Evolutionary conservation across 2,113 vertebrate genomes (phyloP).

Genomic region (Larimichthys crocea): DNA sequence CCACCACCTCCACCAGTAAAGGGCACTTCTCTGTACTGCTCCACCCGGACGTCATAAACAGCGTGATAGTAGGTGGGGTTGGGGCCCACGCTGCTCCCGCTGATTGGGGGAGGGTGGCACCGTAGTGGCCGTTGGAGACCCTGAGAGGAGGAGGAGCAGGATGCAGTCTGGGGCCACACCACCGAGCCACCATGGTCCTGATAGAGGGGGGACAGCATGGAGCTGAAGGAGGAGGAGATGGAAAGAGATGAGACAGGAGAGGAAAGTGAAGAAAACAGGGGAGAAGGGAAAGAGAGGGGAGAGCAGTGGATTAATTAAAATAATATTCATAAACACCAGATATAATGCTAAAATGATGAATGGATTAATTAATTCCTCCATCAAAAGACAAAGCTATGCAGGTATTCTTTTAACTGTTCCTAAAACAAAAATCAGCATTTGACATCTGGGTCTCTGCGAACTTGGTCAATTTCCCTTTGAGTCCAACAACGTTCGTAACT

Average conservation of each 20-base stretch:
- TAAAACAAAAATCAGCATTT: too few species aligned
- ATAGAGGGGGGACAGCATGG: constrained; percentile 78
- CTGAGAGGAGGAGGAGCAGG: constrained; percentile 67
- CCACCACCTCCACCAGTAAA: constrained; percentile 53
- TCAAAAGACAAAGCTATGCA: too few species aligned
- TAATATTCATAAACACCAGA: not conserved
- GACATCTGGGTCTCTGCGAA: not conserved
- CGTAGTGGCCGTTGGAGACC: constrained; percentile 58
- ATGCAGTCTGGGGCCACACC: constrained; percentile 76
- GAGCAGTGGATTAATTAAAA: not conserved
- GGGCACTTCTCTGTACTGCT: constrained; percentile 74
- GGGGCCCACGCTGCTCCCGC: constrained; percentile 79
- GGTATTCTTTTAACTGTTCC: too few species aligned
- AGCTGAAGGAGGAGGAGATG: constrained; percentile 62
- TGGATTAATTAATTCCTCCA: too few species aligned
- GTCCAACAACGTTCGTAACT: not conserved
- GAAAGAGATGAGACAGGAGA: not conserved
- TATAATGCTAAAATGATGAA: not conserved
- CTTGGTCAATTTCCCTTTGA: not conserved
- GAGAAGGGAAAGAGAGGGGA: not conserved
- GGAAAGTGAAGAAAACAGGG: not conserved
- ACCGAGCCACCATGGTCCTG: constrained; percentile 78
- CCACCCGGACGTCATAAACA: constrained; percentile 77
- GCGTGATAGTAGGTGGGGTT: constrained; percentile 84
- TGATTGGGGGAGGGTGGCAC: constrained; percentile 73